Percentiles rank a stretch among this genome's conserved stretches.
phyloP scores from a whole-genome alignment of 2,888 invertebrate species.

The Emmelina monodactyla region DNA sequence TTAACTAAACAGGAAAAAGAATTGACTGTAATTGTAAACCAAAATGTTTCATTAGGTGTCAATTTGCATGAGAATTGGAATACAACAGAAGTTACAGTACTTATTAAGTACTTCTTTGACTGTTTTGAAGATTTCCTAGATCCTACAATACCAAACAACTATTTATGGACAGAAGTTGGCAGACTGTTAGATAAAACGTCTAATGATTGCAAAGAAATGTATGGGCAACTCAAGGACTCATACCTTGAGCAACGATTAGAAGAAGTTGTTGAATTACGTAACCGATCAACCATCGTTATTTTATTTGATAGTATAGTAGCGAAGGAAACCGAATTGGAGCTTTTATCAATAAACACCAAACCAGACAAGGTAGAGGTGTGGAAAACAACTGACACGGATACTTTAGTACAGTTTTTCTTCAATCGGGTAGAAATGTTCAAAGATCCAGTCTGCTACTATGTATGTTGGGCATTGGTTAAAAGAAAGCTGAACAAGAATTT shows the following conservation, averaged over 20 bases:
- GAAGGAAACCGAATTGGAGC: conserved; percentile 29
- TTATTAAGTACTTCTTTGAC: conserved; percentile 49
- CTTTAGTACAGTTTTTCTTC: conserved; percentile 39
- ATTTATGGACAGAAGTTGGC: conserved; percentile 52
- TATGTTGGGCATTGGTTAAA: conserved; percentile 37
- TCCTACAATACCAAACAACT: conserved; percentile 41
- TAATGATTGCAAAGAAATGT: conserved; percentile 34
- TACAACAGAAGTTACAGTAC: conserved; percentile 35
- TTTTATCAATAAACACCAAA: conserved; percentile 17
- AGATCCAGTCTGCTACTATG: conserved; percentile 40
- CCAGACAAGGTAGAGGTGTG: conserved; percentile 20
- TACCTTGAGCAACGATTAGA: conserved; percentile 33
- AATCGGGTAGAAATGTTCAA: conserved; percentile 44
- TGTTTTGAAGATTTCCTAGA: conserved; percentile 50
- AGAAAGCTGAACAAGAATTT: conserved; percentile 27
- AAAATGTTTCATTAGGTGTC: no score
- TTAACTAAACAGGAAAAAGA: conserved; percentile 2
- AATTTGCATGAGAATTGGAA: no score
- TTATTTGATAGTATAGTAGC: conserved; percentile 44
- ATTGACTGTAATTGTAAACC: conserved; percentile 6
- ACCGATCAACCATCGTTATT: conserved; percentile 35
- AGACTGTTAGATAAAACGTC: conserved; percentile 38
- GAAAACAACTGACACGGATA: conserved; percentile 31
- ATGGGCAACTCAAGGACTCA: conserved; percentile 26
- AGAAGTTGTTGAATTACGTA: conserved; percentile 28